Conservation (phyloP, 1,140 invertebrate species). For the Palaemon carinicauda region DNA sequence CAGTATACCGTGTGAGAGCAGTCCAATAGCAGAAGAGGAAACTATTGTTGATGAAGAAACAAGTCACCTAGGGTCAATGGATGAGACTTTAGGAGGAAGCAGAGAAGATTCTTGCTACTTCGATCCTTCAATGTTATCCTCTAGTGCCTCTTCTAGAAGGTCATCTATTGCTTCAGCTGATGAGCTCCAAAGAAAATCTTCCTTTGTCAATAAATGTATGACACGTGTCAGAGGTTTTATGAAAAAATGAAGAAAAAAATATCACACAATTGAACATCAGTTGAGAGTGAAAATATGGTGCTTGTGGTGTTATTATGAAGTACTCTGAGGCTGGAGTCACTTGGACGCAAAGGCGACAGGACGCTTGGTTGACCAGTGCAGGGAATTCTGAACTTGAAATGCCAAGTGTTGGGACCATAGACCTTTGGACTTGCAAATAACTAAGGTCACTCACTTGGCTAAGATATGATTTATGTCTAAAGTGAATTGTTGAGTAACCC, state of each 20-base stretch:
- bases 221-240: conserved; percentile 43
- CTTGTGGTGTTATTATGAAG: conserved; percentile 9
- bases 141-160: conserved; percentile 31
- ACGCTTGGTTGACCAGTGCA: conserved; percentile 38
- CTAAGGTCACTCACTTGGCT: conserved; percentile 19
- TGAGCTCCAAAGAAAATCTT: conserved; percentile 33
- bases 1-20: conserved; percentile 48
- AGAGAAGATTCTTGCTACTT: background rate
- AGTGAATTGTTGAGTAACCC: background rate
- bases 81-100: background rate
- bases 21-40: conserved; percentile 48
- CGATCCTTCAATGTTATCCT: conserved; percentile 7
- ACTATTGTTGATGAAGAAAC: conserved; percentile 12
- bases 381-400: conserved; percentile 13
- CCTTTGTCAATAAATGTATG: conserved; percentile 51
- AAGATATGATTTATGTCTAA: background rate
- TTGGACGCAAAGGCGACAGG: background rate
- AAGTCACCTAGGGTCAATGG: background rate
- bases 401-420: conserved; percentile 22
- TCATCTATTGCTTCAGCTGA: conserved; percentile 37
- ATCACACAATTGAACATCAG: background rate
- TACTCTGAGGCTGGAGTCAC: background rate
- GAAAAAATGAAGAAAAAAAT: conserved; percentile 24
- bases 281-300: background rate
- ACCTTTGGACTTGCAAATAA: background rate